A percentile compares a stretch with the other conserved stretches of the same genome.
Evolutionary conservation across 2,888 invertebrate species (phyloP).

Genomic region (Heteromurus nitidus): DNA sequence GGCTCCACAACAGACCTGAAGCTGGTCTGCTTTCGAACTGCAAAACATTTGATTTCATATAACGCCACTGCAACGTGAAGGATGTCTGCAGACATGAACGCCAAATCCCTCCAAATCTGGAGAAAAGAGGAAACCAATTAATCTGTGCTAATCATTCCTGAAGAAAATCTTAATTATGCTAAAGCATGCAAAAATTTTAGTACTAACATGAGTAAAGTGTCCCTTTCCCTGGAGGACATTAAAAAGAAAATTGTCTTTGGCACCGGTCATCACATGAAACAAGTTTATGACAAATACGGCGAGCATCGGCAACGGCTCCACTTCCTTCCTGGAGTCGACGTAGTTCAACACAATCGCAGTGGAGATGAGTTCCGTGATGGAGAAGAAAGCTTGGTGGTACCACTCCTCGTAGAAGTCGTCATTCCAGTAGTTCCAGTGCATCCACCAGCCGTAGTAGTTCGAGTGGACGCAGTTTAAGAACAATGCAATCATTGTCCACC

Average conservation of each 20-base stretch:
- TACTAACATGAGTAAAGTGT: slow-evolving; percentile 80
- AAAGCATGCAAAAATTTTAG: not conserved
- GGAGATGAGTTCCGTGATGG: slow-evolving; percentile 81
- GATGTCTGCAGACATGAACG: slow-evolving; percentile 82
- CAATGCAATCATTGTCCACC: slow-evolving; percentile 81
- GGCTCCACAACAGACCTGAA: slow-evolving; percentile 75
- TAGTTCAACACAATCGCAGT: slow-evolving; percentile 80
- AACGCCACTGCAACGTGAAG: slow-evolving; percentile 80
- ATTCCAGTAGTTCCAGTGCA: slow-evolving; percentile 83
- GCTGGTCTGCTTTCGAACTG: slow-evolving; percentile 74
- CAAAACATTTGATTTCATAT: slow-evolving; percentile 74
- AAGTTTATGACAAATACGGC: slow-evolving; percentile 80
- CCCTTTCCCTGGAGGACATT: slow-evolving; percentile 82
- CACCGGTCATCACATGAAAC: slow-evolving; percentile 80
- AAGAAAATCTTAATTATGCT: not conserved
- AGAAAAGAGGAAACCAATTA: slow-evolving; percentile 7
- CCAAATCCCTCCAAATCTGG: slow-evolving; percentile 80
- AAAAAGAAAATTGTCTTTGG: slow-evolving; percentile 81
- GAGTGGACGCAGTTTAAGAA: slow-evolving; percentile 81
- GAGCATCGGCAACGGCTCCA: slow-evolving; percentile 79
- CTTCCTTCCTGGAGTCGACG: slow-evolving; percentile 78
- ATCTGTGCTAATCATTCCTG: too few relatives aligned
- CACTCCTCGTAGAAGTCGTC: slow-evolving; percentile 83
- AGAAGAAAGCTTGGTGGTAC: slow-evolving; percentile 83
- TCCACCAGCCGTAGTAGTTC: slow-evolving; percentile 84